Percentiles rank a stretch among this genome's conserved stretches.
Conservation (phyloP, 1,140 invertebrate genomes). For the Heliconius himera region DNA sequence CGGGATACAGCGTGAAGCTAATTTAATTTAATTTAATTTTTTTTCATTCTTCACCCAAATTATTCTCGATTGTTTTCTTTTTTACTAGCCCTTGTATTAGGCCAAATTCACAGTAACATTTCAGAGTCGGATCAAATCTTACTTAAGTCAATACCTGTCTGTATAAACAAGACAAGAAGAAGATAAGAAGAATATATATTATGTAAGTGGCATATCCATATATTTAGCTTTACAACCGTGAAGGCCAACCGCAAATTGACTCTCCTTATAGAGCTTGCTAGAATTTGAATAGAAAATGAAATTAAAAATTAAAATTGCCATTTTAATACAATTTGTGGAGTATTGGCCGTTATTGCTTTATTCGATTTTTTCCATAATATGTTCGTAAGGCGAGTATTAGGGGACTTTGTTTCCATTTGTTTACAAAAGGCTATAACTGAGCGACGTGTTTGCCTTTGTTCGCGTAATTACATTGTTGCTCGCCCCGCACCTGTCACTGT, state of each 20-base stretch:
- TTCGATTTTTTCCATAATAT: slow-evolving; percentile 21
- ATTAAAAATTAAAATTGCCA: slow-evolving; percentile 15
- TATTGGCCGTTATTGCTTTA: slow-evolving; percentile 5
- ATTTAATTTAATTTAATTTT: too few relatives aligned
- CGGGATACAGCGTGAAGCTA: too few relatives aligned
- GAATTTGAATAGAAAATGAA: slow-evolving; percentile 13
- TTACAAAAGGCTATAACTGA: slow-evolving; percentile 39
- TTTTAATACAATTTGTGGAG: slow-evolving; percentile 17
- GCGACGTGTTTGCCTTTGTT: slow-evolving; percentile 51
- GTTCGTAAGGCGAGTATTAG: slow-evolving; percentile 33
- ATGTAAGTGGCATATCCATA: not conserved
- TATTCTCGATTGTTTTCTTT: slow-evolving; percentile 6
- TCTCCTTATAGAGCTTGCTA: not conserved
- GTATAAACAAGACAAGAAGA: slow-evolving; percentile 1
- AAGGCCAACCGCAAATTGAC: slow-evolving; percentile 22
- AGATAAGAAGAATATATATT: not conserved
- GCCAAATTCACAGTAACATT: not conserved
- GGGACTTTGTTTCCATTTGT: slow-evolving; percentile 34
- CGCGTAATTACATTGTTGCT: slow-evolving; percentile 45
- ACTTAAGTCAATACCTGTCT: slow-evolving; percentile 6
- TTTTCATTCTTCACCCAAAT: not conserved
- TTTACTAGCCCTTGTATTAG: not conserved
- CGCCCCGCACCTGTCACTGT: slow-evolving; percentile 36
- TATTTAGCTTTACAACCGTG: not conserved
- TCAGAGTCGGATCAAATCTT: slow-evolving; percentile 6